Evolutionary conservation across 2,797 vertebrate genomes (phyloP).

Genomic region (Myripristis murdjan): DNA sequence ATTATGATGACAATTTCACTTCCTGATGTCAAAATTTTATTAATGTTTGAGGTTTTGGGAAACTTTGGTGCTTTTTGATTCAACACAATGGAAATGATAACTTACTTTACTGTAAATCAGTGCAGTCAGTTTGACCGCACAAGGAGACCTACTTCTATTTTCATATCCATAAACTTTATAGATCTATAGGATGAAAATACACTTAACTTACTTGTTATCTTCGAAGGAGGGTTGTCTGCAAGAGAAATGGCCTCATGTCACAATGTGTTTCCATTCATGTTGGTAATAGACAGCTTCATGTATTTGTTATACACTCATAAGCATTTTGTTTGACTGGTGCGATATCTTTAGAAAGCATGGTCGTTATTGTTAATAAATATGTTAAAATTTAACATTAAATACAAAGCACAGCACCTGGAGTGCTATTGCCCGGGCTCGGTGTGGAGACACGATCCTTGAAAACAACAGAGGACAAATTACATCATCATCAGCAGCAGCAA

Average conservation of each 20-base stretch:
- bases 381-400: background rate
- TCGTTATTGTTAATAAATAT: background rate
- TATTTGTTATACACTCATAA: background rate
- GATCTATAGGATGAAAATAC: background rate
- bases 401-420: slow-evolving; percentile 26
- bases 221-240: background rate
- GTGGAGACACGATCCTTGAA: slow-evolving; percentile 27
- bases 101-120: background rate
- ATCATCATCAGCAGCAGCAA: background rate
- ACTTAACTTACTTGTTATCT: slow-evolving; percentile 22
- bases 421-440: background rate
- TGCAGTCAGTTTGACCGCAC: background rate
- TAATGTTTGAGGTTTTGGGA: no score
- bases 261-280: background rate
- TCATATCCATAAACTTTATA: background rate
- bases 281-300: background rate
- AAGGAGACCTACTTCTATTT: background rate
- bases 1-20: background rate
- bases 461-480: slow-evolving; percentile 25
- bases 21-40: background rate
- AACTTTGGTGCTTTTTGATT: background rate
- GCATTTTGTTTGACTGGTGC: background rate
- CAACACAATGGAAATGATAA: background rate
- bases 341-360: background rate
- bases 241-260: background rate